Conservation (phyloP, 2,888 invertebrate genomes). For the Boloria selene region DNA sequence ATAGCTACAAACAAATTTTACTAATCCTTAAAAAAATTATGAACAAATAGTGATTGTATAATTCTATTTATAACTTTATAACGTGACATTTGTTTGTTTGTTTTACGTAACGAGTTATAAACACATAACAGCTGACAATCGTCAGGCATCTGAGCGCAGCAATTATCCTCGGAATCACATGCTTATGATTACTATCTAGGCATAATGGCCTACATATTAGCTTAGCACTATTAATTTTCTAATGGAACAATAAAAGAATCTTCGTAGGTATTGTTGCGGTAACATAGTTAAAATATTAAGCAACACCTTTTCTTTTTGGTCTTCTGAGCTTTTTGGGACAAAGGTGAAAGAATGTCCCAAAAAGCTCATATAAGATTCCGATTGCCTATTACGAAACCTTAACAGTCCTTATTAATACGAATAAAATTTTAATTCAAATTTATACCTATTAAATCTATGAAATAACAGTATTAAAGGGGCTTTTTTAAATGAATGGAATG, state of each 20-base stretch:
- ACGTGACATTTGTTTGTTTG: background rate
- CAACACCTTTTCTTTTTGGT: too few species aligned
- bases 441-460: too few species aligned
- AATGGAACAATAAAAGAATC: constrained; percentile 2
- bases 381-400: too few species aligned
- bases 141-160: constrained; percentile 17
- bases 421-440: too few species aligned
- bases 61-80: constrained; percentile 4
- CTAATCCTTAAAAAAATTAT: background rate
- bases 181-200: constrained; percentile 15
- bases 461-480: too few species aligned
- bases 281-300: too few species aligned
- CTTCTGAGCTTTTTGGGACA: too few species aligned
- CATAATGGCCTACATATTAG: background rate
- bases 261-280: too few species aligned
- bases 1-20: background rate
- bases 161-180: constrained; percentile 27
- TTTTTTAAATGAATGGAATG: too few species aligned
- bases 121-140: constrained; percentile 26
- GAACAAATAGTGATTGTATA: background rate
- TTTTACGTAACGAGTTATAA: constrained; percentile 15
- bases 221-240: constrained; percentile 11
- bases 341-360: too few species aligned
- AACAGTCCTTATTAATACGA: too few species aligned
- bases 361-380: too few species aligned